A percentile compares a stretch with the other conserved stretches of the same genome.
phyloP scores from a whole-genome alignment of 2,113 vertebrate genomes.

The Gymnogyps californianus region DNA sequence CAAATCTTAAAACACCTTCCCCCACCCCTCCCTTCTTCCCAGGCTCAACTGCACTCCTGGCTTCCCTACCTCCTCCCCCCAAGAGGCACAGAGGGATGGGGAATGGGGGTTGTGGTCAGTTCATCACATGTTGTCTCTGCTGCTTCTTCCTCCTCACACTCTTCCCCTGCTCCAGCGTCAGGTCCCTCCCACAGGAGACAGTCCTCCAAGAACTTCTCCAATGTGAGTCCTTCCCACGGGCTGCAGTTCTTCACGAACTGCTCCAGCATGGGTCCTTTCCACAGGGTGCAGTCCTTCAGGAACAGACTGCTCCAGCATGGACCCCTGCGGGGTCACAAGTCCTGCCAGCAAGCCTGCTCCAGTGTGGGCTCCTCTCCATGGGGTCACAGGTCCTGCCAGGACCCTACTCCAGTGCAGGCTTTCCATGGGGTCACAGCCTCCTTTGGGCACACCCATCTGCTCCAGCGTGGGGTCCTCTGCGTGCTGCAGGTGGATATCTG shows the following conservation, averaged over 20 bases:
- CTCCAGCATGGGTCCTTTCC: no score
- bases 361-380: rapidly evolving
- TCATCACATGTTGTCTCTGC: rapidly evolving
- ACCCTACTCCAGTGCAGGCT: neutral
- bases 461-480: no score
- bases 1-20: neutral
- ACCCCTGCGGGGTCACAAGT: neutral
- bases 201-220: neutral
- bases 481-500: neutral
- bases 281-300: no score
- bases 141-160: neutral
- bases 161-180: neutral
- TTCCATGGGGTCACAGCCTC: no score
- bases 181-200: no score
- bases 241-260: neutral
- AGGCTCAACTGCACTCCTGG: neutral
- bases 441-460: neutral
- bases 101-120: neutral
- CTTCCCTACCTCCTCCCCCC: neutral
- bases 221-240: rapidly evolving
- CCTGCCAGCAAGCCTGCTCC: neutral
- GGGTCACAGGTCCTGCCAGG: neutral
- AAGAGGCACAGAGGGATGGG: rapidly evolving
- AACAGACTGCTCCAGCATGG: rapidly evolving
- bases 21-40: neutral